These are phyloP conservation scores for Carassius gibelio DNA, from an alignment of 2,113 vertebrate species.

Conservation along the genomic window DNA sequence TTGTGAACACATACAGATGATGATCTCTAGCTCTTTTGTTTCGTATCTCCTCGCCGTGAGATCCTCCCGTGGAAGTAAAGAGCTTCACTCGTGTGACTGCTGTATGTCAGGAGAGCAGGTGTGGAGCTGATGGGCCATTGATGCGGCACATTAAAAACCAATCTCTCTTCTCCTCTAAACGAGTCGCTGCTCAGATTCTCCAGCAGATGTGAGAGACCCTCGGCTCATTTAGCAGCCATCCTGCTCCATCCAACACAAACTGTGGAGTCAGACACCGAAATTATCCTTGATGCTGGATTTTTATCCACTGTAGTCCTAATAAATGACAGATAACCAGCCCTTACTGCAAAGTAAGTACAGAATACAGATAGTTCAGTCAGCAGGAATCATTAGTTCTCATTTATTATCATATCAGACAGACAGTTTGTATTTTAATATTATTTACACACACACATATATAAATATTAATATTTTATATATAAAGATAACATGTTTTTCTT, in stretches of 20 bases:
- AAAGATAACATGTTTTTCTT: no score
- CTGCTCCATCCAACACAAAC: not conserved
- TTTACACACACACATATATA: no score
- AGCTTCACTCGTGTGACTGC: not conserved
- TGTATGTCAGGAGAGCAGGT: not conserved
- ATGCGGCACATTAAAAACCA: conserved; percentile 4
- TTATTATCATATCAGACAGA: not conserved
- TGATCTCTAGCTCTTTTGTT: not conserved
- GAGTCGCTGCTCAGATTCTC: not conserved
- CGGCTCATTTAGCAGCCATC: conserved; percentile 10
- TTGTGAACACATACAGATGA: no score
- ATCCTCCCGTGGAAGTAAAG: not conserved
- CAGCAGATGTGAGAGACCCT: conserved; percentile 17
- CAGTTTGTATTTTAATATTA: no score
- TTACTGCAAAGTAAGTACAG: not conserved
- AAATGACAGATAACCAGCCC: not conserved
- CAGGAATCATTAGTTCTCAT: not conserved
- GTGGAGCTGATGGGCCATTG: not conserved
- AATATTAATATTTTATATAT: no score
- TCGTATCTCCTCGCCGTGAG: not conserved
- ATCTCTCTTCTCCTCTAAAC: not conserved
- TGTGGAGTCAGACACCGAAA: not conserved
- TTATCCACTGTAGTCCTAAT: not conserved
- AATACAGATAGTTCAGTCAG: not conserved
- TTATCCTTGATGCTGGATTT: not conserved